Evolutionary conservation across 2,797 vertebrate genomes (phyloP).

Genomic region (Saxicola maurus): DNA sequence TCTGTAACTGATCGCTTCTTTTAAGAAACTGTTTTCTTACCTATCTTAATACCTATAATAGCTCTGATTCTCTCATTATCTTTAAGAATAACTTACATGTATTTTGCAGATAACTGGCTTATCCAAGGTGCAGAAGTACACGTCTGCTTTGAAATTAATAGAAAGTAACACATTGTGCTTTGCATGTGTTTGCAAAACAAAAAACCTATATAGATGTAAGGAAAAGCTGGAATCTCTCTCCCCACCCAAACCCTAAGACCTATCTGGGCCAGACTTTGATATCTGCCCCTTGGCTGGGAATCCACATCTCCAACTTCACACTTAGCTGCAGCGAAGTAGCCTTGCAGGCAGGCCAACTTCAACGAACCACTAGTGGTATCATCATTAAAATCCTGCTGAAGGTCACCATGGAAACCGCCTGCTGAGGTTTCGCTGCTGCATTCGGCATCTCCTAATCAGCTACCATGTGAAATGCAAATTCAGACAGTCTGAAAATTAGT

Average conservation of each 20-base stretch:
- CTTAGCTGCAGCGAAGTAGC: constrained; percentile 81
- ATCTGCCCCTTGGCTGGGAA: constrained; percentile 74
- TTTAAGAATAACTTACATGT: not conserved
- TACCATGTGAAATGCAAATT: constrained; percentile 97
- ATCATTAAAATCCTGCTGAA: constrained; percentile 88
- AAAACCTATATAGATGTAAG: constrained; percentile 37
- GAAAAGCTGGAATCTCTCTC: constrained; percentile 55
- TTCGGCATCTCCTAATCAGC: constrained; percentile 84
- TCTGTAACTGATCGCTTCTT: not conserved
- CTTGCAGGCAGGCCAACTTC: constrained; percentile 82
- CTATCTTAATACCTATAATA: not conserved
- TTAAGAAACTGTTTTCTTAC: not conserved
- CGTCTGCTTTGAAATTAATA: not conserved
- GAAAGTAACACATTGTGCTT: constrained; percentile 9
- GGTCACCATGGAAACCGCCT: constrained; percentile 97
- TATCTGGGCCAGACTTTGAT: constrained; percentile 73
- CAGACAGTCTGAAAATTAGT: constrained; percentile 98
- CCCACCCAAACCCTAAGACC: constrained; percentile 67
- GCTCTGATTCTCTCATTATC: not conserved
- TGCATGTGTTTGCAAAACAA: constrained; percentile 4
- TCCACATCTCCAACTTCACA: constrained; percentile 76
- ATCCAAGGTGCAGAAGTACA: not conserved
- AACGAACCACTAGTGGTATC: constrained; percentile 82
- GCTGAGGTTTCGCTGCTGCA: constrained; percentile 84
- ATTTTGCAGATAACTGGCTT: constrained; percentile 7